These are phyloP conservation scores for Tenthredo notha DNA, from an alignment of 2,888 invertebrate species.

Conservation along the genomic window DNA sequence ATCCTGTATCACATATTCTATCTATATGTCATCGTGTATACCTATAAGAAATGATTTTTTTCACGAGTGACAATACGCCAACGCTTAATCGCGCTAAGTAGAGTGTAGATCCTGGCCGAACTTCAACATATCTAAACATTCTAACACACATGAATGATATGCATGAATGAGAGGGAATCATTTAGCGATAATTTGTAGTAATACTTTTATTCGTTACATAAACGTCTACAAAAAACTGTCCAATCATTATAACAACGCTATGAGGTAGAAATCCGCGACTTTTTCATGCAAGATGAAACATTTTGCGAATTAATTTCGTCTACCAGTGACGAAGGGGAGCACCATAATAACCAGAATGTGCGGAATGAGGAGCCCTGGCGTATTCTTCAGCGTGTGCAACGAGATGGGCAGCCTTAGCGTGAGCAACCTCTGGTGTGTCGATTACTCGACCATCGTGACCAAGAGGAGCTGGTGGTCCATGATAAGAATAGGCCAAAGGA, in stretches of 20 bases:
- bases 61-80: constrained; percentile 32
- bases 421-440: constrained; percentile 74
- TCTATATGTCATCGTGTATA: neutral
- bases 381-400: constrained; percentile 68
- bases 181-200: neutral
- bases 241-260: neutral
- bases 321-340: constrained; percentile 34
- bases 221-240: constrained; percentile 14
- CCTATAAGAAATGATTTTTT: neutral
- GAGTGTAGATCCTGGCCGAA: constrained; percentile 38
- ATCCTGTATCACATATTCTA: neutral
- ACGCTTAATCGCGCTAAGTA: constrained; percentile 22
- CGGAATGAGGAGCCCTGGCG: constrained; percentile 31
- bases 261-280: neutral
- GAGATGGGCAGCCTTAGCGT: constrained; percentile 72
- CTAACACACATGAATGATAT: neutral
- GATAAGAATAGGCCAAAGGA: constrained; percentile 59
- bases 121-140: neutral
- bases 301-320: neutral
- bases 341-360: constrained; percentile 25
- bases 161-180: too few species aligned
- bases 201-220: constrained; percentile 8
- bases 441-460: constrained; percentile 70
- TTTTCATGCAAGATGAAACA: neutral
- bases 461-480: constrained; percentile 70